Evolutionary conservation across 2,888 invertebrate genomes (phyloP).

Genomic region (Ommatoiulus sabulosus): DNA sequence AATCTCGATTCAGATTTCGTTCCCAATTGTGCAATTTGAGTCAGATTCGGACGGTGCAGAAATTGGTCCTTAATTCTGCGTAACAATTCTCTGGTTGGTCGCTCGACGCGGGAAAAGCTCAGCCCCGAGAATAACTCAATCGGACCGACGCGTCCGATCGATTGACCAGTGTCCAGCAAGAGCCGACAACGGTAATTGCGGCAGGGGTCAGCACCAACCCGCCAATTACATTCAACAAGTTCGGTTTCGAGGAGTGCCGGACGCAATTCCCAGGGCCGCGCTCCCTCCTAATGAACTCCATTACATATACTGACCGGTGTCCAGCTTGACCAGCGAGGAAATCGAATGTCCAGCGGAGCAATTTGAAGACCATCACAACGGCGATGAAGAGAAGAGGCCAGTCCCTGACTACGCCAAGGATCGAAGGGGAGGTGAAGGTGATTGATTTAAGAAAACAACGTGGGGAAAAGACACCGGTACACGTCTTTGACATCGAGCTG

Average conservation of each 20-base stretch:
- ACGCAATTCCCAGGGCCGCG: slow-evolving; percentile 12
- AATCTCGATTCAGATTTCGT: too few species aligned
- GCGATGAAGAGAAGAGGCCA: background rate
- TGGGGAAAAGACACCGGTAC: background rate
- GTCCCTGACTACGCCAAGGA: background rate
- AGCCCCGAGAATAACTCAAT: background rate
- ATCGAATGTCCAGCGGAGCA: slow-evolving; percentile 1
- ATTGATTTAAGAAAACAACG: background rate
- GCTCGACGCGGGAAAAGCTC: background rate
- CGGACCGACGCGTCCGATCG: background rate
- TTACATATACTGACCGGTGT: slow-evolving; percentile 19
- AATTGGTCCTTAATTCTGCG: background rate
- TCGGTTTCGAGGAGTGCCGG: background rate
- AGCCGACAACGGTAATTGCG: background rate
- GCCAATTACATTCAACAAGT: background rate
- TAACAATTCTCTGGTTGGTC: background rate
- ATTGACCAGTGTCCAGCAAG: background rate
- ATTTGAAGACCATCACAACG: background rate
- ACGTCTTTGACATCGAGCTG: too few species aligned
- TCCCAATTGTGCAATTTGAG: background rate
- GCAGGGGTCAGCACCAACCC: background rate
- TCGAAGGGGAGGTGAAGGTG: background rate
- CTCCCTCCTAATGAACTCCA: slow-evolving; percentile 3
- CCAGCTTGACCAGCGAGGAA: background rate
- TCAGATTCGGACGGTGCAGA: background rate